These are phyloP conservation scores for Lota lota DNA, from an alignment of 2,113 vertebrate genomes.

Conservation along the genomic window DNA sequence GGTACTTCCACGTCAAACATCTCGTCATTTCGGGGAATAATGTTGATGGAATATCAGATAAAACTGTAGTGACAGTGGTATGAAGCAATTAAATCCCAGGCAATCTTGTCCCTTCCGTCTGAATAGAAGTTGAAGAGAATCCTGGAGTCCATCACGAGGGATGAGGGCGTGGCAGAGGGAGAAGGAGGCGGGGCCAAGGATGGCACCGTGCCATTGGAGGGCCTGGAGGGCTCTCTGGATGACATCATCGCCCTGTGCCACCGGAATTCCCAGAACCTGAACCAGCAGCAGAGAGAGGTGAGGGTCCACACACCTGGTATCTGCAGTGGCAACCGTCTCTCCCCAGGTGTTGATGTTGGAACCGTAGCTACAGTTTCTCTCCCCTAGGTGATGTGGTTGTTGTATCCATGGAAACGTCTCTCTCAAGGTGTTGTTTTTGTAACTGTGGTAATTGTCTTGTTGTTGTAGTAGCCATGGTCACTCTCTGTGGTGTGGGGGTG, in stretches of 20 bases:
- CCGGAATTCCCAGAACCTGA: slow-evolving; percentile 83
- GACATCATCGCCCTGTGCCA: slow-evolving; percentile 87
- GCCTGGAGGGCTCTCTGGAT: slow-evolving; percentile 75
- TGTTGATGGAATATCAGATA: not conserved
- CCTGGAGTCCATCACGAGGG: slow-evolving; percentile 55
- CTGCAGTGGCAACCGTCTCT: too few species aligned
- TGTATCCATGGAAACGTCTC: not conserved
- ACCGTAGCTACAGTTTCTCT: too few species aligned
- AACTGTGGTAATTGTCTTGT: not conserved
- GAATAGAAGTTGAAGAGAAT: slow-evolving; percentile 66
- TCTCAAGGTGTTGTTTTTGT: slow-evolving; percentile 35
- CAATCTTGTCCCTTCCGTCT: not conserved
- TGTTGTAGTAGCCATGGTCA: not conserved
- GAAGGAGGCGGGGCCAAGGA: slow-evolving; percentile 13
- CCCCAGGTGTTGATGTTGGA: slow-evolving; percentile 75
- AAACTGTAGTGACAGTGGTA: too few species aligned
- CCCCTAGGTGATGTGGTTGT: slow-evolving; percentile 77
- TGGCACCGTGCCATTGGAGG: slow-evolving; percentile 55
- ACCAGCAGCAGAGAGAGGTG: slow-evolving; percentile 92
- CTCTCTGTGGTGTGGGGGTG: too few species aligned
- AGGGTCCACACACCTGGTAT: not conserved
- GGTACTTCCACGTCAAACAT: slow-evolving; percentile 69
- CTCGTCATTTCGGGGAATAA: too few species aligned
- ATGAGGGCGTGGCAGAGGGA: slow-evolving; percentile 1
- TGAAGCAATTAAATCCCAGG: too few species aligned